These are phyloP conservation scores for Actinopyga echinites DNA, from an alignment of 53 echinoderm and acorn worm species.

Conservation along the genomic window DNA sequence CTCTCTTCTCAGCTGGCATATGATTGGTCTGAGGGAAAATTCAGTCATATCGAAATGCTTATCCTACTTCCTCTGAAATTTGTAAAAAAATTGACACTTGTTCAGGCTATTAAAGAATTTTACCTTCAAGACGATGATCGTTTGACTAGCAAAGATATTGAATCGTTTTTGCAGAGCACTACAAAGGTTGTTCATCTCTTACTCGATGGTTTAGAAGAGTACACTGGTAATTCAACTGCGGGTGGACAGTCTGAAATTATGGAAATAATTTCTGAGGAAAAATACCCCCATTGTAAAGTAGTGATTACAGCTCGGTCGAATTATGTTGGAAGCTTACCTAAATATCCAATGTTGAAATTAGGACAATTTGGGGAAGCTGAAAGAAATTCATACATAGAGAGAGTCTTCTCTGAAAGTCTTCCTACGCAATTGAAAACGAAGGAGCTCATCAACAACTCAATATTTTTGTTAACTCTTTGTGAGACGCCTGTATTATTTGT, in stretches of 20 bases:
- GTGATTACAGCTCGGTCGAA: background rate
- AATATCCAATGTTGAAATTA: background rate
- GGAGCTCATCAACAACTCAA: background rate
- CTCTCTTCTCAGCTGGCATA: background rate
- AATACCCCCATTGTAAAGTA: background rate
- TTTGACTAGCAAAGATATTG: background rate
- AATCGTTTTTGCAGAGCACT: background rate
- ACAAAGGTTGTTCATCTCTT: background rate
- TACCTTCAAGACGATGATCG: background rate
- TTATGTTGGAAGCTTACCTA: background rate
- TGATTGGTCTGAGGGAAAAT: background rate
- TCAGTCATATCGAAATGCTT: background rate
- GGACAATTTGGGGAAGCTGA: background rate
- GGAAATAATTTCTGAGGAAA: background rate
- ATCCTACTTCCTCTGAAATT: background rate
- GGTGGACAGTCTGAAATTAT: background rate
- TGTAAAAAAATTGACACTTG: background rate
- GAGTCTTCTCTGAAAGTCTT: background rate
- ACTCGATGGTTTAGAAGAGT: constrained; percentile 18
- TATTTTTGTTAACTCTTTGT: background rate
- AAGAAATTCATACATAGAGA: background rate
- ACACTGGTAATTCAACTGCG: background rate
- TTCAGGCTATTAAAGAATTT: background rate
- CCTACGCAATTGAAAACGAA: background rate
- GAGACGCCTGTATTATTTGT: background rate